Conservation (phyloP, 2,113 vertebrate genomes). For the Calyptomena viridis region DNA sequence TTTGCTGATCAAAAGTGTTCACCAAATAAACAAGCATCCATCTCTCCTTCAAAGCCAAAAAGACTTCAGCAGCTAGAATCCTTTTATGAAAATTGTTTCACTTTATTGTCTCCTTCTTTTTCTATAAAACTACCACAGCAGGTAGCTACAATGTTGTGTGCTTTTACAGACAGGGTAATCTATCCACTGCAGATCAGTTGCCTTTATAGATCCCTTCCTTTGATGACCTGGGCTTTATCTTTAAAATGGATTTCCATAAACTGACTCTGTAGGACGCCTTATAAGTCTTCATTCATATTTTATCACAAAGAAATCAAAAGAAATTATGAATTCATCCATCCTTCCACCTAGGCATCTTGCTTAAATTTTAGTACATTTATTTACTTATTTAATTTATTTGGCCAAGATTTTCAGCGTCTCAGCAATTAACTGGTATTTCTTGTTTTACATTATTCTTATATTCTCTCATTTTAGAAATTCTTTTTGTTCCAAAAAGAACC, state of each 20-base stretch:
- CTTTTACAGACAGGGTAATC: constrained; percentile 10
- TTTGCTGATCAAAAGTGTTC: neutral
- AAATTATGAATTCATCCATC: neutral
- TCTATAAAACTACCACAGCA: constrained; percentile 18
- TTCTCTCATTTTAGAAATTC: neutral
- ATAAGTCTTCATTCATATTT: neutral
- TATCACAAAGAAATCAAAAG: neutral
- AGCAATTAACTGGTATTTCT: neutral
- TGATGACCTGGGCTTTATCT: neutral
- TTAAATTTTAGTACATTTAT: neutral
- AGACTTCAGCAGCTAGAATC: constrained; percentile 18
- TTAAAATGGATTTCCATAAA: constrained; percentile 5
- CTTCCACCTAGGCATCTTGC: neutral
- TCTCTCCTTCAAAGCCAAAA: constrained; percentile 6
- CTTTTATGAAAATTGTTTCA: neutral
- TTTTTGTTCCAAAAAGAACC: neutral
- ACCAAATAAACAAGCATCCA: constrained; percentile 17
- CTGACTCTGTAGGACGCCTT: neutral
- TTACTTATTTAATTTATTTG: neutral
- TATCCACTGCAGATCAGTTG: neutral
- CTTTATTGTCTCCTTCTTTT: constrained; percentile 2
- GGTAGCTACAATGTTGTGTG: neutral
- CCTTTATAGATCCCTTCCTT: constrained; percentile 5
- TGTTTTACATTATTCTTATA: neutral
- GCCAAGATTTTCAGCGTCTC: neutral